Base-by-base conservation (phyloP, 2,888 invertebrate species). In the Lycia hirtaria region DNA sequence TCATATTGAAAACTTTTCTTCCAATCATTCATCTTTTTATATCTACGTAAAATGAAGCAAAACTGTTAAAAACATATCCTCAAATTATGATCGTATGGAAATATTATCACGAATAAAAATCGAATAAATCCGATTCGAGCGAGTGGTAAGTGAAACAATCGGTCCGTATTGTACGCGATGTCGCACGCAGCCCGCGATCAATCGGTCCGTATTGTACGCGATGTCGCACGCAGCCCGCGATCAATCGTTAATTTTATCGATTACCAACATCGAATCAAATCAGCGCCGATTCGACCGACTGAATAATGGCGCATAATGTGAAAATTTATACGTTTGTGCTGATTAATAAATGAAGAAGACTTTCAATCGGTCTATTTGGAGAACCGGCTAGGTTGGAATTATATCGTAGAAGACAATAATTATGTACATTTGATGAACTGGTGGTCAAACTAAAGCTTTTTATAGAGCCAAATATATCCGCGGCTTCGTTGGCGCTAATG, bases 231-330 rank as follows among this genome's bases (percentile, higher is more conserved):
- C 56, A 40, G 44, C 15, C 26, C 24, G 35, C 32, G 30, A 30
- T 56, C 24, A 56, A 56, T 56, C 32, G 33, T 38, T 50, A 44
- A 56, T 44, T 43, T 40, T 44, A 56, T 44, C 56, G 56, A 56
- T 50, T 50, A 44, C 44, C 6, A 22, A 33, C 44, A 54, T 56
- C 49, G 48, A 38, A 22, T 49, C 35, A 32, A 9, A 22, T 45
- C 15, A 12, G 43, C n/a, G 44, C 28, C 32, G 38, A 33, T 17
- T 33, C 48, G 32, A 26, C 17, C 32, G 14, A 26, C 26, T 24
- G n/a, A 28, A 28, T 48, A 28, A 45, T 22, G 22, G 17, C 30
- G 32, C 4, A 22, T 45, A 45, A 45, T 33, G 26, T 26, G 26
- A 5, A 17, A 41, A 41, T 40, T 40, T 3, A 15, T 24, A 24